phyloP scores from a whole-genome alignment of 2,888 invertebrate genomes.

The Molorchus minor region DNA sequence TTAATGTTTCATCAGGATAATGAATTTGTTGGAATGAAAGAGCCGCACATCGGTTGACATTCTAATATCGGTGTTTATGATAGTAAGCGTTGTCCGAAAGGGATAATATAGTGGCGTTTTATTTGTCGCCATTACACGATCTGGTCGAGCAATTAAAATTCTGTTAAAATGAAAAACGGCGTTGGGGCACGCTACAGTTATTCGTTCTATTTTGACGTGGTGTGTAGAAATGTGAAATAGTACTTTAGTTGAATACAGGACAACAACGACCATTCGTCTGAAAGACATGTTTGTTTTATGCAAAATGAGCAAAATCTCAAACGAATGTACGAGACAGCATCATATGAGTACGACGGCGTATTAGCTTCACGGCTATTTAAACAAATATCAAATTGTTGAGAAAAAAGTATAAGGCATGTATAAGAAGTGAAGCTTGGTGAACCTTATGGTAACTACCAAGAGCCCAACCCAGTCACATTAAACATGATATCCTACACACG shows the following conservation, averaged over 20 bases:
- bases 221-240: slow-evolving; percentile 26
- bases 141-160: slow-evolving; percentile 50
- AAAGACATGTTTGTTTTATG: slow-evolving; percentile 18
- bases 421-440: too few species aligned
- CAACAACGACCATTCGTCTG: slow-evolving; percentile 18
- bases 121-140: slow-evolving; percentile 48
- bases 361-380: too few species aligned
- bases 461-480: too few species aligned
- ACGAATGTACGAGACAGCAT: too few species aligned
- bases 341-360: too few species aligned
- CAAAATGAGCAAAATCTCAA: too few species aligned
- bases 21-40: slow-evolving; percentile 28
- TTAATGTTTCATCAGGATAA: slow-evolving; percentile 29
- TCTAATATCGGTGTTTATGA: slow-evolving; percentile 45
- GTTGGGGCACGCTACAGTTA: slow-evolving; percentile 34
- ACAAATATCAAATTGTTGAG: too few species aligned
- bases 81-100: slow-evolving; percentile 33
- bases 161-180: slow-evolving; percentile 52
- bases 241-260: slow-evolving; percentile 18
- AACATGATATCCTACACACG: too few species aligned
- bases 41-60: slow-evolving; percentile 33
- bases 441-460: too few species aligned
- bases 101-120: slow-evolving; percentile 44
- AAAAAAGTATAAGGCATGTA: too few species aligned
- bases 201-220: slow-evolving; percentile 33